Evolutionary conservation across 2,113 vertebrate species (phyloP), one percentile per base, ranked within the genome.

Genomic region (Thamnophis sirtalis): DNA sequence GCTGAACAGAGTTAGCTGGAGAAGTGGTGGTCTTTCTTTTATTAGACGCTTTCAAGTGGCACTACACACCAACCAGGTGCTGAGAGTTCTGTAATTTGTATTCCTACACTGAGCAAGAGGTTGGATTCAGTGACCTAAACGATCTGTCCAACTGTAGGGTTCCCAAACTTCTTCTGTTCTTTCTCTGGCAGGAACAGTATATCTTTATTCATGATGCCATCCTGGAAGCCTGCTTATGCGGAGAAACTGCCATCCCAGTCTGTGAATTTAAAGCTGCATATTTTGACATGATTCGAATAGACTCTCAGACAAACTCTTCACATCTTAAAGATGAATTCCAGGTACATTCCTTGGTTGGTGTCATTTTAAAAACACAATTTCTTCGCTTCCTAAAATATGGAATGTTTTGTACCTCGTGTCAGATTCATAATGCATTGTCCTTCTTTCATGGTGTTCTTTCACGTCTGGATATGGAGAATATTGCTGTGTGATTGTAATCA

Each of bases 151-250:
- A 80, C 33, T 21, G 7, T 80, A 80, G 73, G 73, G 43, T 80
- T 3, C 7, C 33, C 73, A 80, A 80, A 80, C 80, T 63, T 93
- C 94, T 89, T 94, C 89, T 96, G 94, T 91, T 87, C 93, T 93
- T 95, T 94, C 95, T 96, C 97, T 95, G 88, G 80, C 97, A 99
- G 99, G 99, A 99, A 95, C 99, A 99, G 97, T 99, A 99, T 94
- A 99, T 99, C 96, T 99, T 99, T 97, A 99, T 99, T 98, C 99
- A 99, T 26, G 99, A 99, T 91, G 99, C 99, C 96, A 99, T 99
- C 94, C 97, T 99, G 93, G 99, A 99, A 98, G 99, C 99, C 28
- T 99, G 99, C 96, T 97, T 99, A 53, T 99, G 99, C 96, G 99
- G 99, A 94, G 99, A 99, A 97, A 99, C 99, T 84, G 99, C 99